Evolutionary conservation across 2,888 invertebrate species (phyloP).

Genomic region (Andrena haemorrhoa): DNA sequence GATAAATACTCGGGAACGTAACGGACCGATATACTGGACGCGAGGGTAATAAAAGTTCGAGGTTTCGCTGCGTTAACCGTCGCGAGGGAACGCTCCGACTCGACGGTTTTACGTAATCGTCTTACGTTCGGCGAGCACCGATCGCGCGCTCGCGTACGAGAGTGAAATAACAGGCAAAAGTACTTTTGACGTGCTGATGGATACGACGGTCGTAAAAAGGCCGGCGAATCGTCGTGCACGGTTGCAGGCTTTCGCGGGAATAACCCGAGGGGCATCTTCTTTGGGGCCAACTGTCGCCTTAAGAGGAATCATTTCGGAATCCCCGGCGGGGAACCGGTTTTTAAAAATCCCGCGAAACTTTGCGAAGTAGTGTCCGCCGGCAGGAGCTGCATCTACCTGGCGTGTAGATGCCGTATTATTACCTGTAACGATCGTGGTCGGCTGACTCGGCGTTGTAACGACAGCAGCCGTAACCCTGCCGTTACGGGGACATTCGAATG

Average conservation of each 20-base stretch:
- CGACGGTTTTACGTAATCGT: conserved; percentile 25
- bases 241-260: conserved; percentile 21
- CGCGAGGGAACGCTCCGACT: conserved; percentile 8
- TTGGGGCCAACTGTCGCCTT: conserved; percentile 39
- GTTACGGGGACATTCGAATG: conserved; percentile 50
- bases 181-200: background rate
- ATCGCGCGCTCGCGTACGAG: conserved; percentile 10
- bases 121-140: conserved; percentile 14
- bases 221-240: background rate
- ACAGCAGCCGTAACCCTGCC: conserved; percentile 45
- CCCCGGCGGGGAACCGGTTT: conserved; percentile 62
- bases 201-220: conserved; percentile 12
- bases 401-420: conserved; percentile 53
- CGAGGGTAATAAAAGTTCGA: conserved; percentile 10
- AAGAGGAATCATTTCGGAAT: conserved; percentile 49
- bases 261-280: background rate
- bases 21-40: background rate
- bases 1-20: conserved; percentile 5
- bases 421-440: conserved; percentile 56
- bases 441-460: conserved; percentile 39
- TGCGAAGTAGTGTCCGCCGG: conserved; percentile 32
- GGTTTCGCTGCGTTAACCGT: background rate
- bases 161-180: background rate
- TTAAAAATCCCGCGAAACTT: conserved; percentile 60
- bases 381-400: conserved; percentile 51